These are phyloP conservation scores for Carpatolechia fugitivella DNA, from an alignment of 2,888 invertebrate species.

Conservation along the genomic window DNA sequence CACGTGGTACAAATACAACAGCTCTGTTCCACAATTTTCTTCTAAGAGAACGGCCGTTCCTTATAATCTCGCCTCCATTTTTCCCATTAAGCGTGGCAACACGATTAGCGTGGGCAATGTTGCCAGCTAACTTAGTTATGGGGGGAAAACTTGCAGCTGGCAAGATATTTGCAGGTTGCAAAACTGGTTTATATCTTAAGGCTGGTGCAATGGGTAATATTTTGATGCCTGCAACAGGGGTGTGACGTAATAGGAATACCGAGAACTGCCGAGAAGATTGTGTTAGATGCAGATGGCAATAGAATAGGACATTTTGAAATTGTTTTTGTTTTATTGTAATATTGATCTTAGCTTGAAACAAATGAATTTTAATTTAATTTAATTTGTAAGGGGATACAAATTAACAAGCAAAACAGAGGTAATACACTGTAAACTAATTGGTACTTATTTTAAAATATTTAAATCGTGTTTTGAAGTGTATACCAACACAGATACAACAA, in stretches of 20 bases:
- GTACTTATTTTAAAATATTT: too few relatives aligned
- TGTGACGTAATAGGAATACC: neutral
- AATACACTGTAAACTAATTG: too few relatives aligned
- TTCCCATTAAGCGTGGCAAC: conserved; percentile 43
- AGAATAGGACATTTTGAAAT: too few relatives aligned
- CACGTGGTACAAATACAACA: neutral
- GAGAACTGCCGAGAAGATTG: neutral
- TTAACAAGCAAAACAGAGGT: too few relatives aligned
- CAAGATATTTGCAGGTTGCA: conserved; percentile 5
- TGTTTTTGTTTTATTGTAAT: too few relatives aligned
- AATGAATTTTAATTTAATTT: too few relatives aligned
- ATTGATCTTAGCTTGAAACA: too few relatives aligned
- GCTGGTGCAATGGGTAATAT: neutral
- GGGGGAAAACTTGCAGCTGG: conserved; percentile 26
- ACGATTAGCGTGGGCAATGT: conserved; percentile 42
- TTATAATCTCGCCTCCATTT: conserved; percentile 25
- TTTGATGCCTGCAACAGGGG: neutral
- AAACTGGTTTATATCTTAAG: neutral
- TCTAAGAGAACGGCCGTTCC: neutral
- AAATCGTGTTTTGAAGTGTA: too few relatives aligned
- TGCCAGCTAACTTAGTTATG: conserved; percentile 49
- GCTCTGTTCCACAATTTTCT: neutral
- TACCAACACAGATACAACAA: neutral
- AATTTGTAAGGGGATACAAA: too few relatives aligned
- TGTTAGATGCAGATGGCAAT: neutral